phyloP scores from a whole-genome alignment of 2,113 vertebrate genomes.

The Poeciliopsis prolifica region DNA sequence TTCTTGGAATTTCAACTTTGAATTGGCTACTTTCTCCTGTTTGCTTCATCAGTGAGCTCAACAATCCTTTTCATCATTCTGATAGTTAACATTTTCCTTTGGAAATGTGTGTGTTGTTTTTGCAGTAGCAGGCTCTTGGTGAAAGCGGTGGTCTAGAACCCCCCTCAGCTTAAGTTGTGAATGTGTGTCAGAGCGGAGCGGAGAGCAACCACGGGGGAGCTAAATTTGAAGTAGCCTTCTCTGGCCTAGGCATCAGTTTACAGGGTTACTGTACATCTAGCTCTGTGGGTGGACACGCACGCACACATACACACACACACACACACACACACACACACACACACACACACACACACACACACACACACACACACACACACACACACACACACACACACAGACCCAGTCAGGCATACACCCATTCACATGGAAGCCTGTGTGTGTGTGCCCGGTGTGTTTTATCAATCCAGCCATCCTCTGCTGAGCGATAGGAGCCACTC shows the following conservation, averaged over 20 bases:
- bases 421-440: constrained; percentile 38
- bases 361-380: constrained; percentile 2
- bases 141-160: not conserved
- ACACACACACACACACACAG: constrained; percentile 9
- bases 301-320: constrained; percentile 32
- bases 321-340: constrained; percentile 29
- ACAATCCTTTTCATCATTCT: not conserved
- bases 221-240: constrained; percentile 64
- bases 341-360: constrained; percentile 4
- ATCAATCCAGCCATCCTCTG: constrained; percentile 67
- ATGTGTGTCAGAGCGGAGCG: constrained; percentile 39
- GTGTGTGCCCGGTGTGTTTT: constrained; percentile 39
- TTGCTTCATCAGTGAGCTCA: not conserved
- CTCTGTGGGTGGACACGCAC: constrained; percentile 27
- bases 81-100: not conserved
- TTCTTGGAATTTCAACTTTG: not conserved
- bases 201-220: constrained; percentile 23
- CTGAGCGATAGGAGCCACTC: constrained; percentile 66
- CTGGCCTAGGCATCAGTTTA: constrained; percentile 66
- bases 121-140: not conserved
- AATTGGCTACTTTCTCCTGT: not conserved
- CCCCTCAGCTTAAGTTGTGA: constrained; percentile 4
- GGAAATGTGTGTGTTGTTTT: not conserved
- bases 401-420: constrained; percentile 41
- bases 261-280: constrained; percentile 44